Evolutionary conservation across 1,140 invertebrate genomes (phyloP), one percentile per base, ranked within the genome.

Genomic region (Danaus plexippus): DNA sequence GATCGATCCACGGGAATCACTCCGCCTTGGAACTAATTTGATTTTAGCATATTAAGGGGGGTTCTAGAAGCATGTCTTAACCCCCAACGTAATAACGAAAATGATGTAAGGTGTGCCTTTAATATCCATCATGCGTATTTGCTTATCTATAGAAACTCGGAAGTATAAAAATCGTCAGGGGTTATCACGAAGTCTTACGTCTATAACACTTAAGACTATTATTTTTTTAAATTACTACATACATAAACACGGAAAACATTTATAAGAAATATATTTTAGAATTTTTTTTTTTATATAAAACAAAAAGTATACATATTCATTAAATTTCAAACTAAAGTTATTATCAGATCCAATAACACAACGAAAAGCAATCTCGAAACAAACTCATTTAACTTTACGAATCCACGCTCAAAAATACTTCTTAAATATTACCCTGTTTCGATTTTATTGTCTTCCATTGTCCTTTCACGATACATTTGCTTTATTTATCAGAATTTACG

Each of bases 111-210:
- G 80, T 86, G 83, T 75, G 83, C 81, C 82, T 70, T 81, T 86
- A 86, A 86, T 86, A 86, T 86, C 83, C 83, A 86, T 85, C 82
- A 84, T 75, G 73, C 75, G 83, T 86, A 85, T 86, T 86, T 85
- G 81, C 81, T 85, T 86, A 86, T 86, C 83, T 85, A 82, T 75
- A 69, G 67, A 71, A 77, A 75, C 75, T 78, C 83, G 83, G 83
- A 83, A 86, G 80, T 85, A 77, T 84, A 85, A 86, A 84, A 86
- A 84, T 80, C 75, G 74, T 81, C 79, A 75, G 65, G 66, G 68
- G 68, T 59, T 69, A 66, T 64, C 63, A 63, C 49, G 43, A 48
- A 48, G 54, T 52, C 49, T 67, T 62, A 18, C 63, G 58, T 63
- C 58, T 61, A 61, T 52, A 59, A 67, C 66, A 71, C 68, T 71